phyloP scores from a whole-genome alignment of 2,113 vertebrate species.

The Henicopernis longicauda region DNA sequence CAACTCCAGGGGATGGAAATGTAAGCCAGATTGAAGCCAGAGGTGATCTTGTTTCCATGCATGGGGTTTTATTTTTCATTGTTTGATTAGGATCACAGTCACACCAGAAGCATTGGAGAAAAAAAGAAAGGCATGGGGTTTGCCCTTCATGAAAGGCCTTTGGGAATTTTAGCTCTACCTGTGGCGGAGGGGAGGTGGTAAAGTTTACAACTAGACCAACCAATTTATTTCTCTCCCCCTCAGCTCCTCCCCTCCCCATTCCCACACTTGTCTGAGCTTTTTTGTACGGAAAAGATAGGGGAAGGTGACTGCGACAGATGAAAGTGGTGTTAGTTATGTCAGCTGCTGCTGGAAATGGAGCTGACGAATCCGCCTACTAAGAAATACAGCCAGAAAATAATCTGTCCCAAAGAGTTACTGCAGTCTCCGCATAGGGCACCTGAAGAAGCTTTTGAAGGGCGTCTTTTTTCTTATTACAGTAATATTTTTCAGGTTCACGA shows the following conservation, averaged over 20 bases:
- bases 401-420: conserved; percentile 58
- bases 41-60: conserved; percentile 28
- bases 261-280: background rate
- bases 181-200: background rate
- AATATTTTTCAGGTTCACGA: conserved; percentile 62
- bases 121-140: background rate
- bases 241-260: background rate
- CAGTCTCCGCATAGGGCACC: conserved; percentile 31
- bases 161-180: background rate
- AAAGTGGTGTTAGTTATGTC: conserved; percentile 45
- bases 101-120: background rate
- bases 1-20: conserved; percentile 28
- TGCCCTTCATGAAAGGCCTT: background rate
- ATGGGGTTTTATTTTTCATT: conserved; percentile 12
- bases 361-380: conserved; percentile 8
- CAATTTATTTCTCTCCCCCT: background rate
- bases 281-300: conserved; percentile 10
- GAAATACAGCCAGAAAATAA: conserved; percentile 56
- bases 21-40: conserved; percentile 40
- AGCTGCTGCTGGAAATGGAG: conserved; percentile 22
- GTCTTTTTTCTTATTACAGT: conserved; percentile 56
- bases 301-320: conserved; percentile 36
- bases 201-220: background rate
- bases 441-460: conserved; percentile 57
- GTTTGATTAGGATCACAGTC: conserved; percentile 4